Evolutionary conservation across 2,797 vertebrate species (phyloP).

Genomic region (Cuniculus paca): DNA sequence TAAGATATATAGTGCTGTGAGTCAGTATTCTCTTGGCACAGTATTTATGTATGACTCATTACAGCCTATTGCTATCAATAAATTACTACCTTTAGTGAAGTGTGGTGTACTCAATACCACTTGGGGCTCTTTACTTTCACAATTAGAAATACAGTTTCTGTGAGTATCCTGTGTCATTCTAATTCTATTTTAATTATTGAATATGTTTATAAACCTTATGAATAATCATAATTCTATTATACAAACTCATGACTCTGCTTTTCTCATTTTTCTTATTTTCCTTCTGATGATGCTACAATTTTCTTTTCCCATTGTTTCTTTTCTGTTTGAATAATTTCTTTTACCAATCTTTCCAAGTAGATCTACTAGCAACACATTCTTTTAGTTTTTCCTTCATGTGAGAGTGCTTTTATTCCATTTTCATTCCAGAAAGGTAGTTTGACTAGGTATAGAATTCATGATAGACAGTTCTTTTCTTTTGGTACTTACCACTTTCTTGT

Average conservation of each 20-base stretch:
- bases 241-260: neutral
- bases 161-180: neutral
- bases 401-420: neutral
- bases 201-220: neutral
- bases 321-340: neutral
- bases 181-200: neutral
- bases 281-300: neutral
- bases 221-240: neutral
- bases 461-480: neutral
- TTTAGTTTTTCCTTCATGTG: neutral
- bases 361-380: neutral
- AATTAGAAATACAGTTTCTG: neutral
- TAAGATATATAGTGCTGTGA: neutral
- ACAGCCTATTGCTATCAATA: neutral
- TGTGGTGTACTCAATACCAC: neutral
- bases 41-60: neutral
- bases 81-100: neutral
- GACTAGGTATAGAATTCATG: neutral
- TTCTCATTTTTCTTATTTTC: neutral
- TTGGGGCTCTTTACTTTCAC: neutral
- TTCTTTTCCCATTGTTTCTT: neutral
- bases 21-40: neutral
- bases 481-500: neutral
- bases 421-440: neutral
- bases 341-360: neutral